Conservation (phyloP, 2,113 vertebrate species). For the Pteronura brasiliensis region DNA sequence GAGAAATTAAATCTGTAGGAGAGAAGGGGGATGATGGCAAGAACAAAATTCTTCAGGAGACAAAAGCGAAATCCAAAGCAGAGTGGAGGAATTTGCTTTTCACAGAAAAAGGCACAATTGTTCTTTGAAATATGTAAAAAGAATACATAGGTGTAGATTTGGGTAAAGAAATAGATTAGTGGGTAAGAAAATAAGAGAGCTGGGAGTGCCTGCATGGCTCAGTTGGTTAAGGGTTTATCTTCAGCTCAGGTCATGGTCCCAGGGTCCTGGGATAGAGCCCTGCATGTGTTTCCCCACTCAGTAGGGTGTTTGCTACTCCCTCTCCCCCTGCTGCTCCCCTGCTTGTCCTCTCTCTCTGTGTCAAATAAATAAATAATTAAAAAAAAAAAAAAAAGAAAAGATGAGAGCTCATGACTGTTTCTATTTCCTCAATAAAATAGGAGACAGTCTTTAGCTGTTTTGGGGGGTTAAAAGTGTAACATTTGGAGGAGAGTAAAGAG, state of each 20-base stretch:
- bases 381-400: not conserved
- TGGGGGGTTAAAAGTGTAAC: not conserved
- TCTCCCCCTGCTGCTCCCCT: not conserved
- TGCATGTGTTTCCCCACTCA: not conserved
- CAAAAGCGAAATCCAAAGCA: not conserved
- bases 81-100: not conserved
- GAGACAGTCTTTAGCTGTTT: not conserved
- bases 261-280: not conserved
- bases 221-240: not conserved
- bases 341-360: not conserved
- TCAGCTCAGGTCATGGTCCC: not conserved
- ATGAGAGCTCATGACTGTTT: not conserved
- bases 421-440: not conserved
- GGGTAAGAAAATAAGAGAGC: not conserved
- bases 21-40: not conserved
- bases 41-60: constrained; percentile 1
- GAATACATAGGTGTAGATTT: not conserved
- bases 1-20: not conserved
- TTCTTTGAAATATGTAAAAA: not conserved
- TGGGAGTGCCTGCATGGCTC: not conserved
- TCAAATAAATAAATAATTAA: not conserved
- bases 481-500: not conserved
- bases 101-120: not conserved
- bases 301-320: not conserved
- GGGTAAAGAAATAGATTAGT: not conserved